Evolutionary conservation across 2,888 invertebrate genomes (phyloP), one percentile per base, ranked within the genome.

Genomic region (Ametastegia equiseti): DNA sequence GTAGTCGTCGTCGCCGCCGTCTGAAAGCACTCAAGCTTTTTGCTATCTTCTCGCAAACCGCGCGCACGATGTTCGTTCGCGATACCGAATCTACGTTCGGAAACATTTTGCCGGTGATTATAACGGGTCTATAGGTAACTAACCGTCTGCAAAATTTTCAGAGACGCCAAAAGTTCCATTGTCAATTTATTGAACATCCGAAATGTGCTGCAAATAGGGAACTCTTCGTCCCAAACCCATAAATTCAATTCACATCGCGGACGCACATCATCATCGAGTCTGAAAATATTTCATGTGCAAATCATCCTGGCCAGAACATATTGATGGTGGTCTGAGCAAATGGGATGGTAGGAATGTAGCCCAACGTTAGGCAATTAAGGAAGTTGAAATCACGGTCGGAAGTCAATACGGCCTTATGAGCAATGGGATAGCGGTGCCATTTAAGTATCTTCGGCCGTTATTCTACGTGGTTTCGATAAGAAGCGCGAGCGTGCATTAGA

Each of bases 1-100:
- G 15, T 6, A 3, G 19, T 23, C 54, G 54, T 54, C 54, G n/a
- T n/a, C 54, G n/a, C n/a, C 19, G 54, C n/a, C 54, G 11, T 36
- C 45, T 71, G 71, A 71, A 71, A 71, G 71, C 71, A 71, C 71
- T 71, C 45, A 71, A 47, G 15, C 23, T 71, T 47, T 71, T 71
- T 15, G 13, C 42, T 2, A 0, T 13, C 45, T 13, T 71, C n/a
- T 30, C 63, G 30, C 65, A 60, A 15, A 30, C 60, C 60, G n/a
- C n/a, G n/a, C n/a, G n/a, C n/a, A n/a, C n/a, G n/a, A n/a, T n/a
- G n/a, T n/a, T n/a, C n/a, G n/a, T n/a, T 30, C 1, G 30, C 60
- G 60, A 30, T 60, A 60, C 65, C 2, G 9, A n/a, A 67, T 39
- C 36, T 39, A 5, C 39, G 7, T 7, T 19, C 13, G 71, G 71